phyloP scores from a whole-genome alignment of 2,888 invertebrate genomes.

The Pammene fasciana region DNA sequence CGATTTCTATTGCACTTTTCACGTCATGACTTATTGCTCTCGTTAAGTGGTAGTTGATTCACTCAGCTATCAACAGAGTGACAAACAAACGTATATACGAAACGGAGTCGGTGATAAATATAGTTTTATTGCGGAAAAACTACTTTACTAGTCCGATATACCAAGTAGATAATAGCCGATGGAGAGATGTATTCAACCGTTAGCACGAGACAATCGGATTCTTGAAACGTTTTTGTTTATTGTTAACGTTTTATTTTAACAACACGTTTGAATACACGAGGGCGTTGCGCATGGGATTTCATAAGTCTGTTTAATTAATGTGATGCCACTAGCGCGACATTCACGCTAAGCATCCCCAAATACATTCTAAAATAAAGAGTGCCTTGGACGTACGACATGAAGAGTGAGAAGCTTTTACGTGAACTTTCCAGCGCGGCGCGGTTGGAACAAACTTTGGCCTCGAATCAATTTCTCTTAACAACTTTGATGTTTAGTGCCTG shows the following conservation, averaged over 20 bases:
- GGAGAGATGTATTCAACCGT: slow-evolving; percentile 22
- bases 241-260: slow-evolving; percentile 41
- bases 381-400: slow-evolving; percentile 54
- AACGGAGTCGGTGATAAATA: slow-evolving; percentile 35
- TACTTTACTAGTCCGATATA: slow-evolving; percentile 14
- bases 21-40: slow-evolving; percentile 21
- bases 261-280: slow-evolving; percentile 40
- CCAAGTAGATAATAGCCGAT: slow-evolving; percentile 12
- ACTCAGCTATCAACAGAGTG: slow-evolving; percentile 32
- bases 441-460: slow-evolving; percentile 2
- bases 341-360: slow-evolving; percentile 60
- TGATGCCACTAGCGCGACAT: slow-evolving; percentile 49
- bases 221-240: slow-evolving; percentile 37
- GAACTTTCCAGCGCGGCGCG: slow-evolving; percentile 57
- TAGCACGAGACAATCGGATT: slow-evolving; percentile 35
- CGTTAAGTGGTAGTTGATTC: slow-evolving; percentile 30
- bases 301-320: slow-evolving; percentile 61
- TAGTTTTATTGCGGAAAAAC: slow-evolving; percentile 36
- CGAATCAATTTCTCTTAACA: slow-evolving; percentile 7
- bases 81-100: slow-evolving; percentile 29
- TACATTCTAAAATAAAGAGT: slow-evolving; percentile 63
- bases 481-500: slow-evolving; percentile 11
- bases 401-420: slow-evolving; percentile 48
- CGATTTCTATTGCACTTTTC: slow-evolving; percentile 17
- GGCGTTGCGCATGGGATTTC: slow-evolving; percentile 54